phyloP scores from a whole-genome alignment of 2,797 vertebrate species.

The Ptychadena robeensis region DNA sequence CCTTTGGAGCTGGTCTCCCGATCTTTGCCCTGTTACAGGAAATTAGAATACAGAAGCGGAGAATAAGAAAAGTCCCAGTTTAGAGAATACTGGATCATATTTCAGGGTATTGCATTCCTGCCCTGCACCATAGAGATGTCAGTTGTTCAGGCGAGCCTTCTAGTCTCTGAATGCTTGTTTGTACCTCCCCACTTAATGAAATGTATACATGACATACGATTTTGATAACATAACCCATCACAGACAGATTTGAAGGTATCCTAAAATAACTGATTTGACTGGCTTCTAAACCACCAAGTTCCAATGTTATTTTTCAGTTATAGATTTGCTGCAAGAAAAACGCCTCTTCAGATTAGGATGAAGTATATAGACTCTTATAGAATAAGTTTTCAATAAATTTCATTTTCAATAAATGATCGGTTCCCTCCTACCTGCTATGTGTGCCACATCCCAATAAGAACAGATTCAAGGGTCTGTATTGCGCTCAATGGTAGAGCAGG shows the following conservation, averaged over 20 bases:
- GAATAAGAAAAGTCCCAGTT: slow-evolving; percentile 38
- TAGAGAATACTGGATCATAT: slow-evolving; percentile 32
- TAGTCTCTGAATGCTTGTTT: background rate
- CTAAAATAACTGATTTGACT: background rate
- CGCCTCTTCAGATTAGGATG: too few species aligned
- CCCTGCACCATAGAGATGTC: slow-evolving; percentile 35
- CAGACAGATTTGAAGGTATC: background rate
- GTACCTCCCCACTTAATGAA: background rate
- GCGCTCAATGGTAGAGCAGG: too few species aligned
- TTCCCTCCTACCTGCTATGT: too few species aligned
- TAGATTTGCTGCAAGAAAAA: too few species aligned
- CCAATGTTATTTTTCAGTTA: too few species aligned
- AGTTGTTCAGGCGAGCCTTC: background rate
- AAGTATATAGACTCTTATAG: too few species aligned
- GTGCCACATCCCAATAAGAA: too few species aligned
- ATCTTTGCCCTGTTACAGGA: slow-evolving; percentile 53
- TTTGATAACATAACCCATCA: background rate
- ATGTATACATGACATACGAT: background rate
- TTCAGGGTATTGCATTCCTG: slow-evolving; percentile 44
- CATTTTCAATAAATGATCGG: too few species aligned
- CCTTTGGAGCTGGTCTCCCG: slow-evolving; percentile 43
- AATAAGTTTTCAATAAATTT: too few species aligned
- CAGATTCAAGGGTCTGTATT: too few species aligned
- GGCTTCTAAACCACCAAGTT: background rate
- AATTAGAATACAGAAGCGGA: slow-evolving; percentile 49